These are phyloP conservation scores for Echinarachnius parma DNA, from an alignment of 53 echinoderm and acorn worm genomes.

Conservation along the genomic window DNA sequence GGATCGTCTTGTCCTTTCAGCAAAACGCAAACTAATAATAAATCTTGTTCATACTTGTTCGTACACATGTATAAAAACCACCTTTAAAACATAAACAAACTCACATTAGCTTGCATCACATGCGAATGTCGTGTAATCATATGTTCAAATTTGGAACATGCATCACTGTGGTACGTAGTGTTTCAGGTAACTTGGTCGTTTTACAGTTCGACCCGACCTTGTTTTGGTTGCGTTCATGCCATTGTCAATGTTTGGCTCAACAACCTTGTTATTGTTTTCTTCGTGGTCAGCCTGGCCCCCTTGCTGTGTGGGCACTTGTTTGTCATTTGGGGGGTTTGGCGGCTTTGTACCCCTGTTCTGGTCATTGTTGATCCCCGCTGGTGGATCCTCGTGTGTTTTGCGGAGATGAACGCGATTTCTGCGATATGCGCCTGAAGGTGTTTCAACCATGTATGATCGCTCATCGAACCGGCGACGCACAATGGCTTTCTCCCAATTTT, in stretches of 20 bases:
- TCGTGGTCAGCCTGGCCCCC: not conserved
- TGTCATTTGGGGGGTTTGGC: not conserved
- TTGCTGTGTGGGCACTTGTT: not conserved
- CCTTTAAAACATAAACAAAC: too few relatives aligned
- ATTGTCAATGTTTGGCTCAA: not conserved
- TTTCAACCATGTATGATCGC: conserved; percentile 54
- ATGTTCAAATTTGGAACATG: too few relatives aligned
- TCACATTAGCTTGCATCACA: too few relatives aligned
- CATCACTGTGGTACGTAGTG: conserved; percentile 9
- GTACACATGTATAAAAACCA: too few relatives aligned
- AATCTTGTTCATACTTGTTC: too few relatives aligned
- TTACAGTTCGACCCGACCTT: conserved; percentile 2
- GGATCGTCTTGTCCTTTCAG: too few relatives aligned
- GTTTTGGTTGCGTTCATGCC: not conserved
- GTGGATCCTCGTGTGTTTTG: not conserved
- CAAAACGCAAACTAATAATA: too few relatives aligned
- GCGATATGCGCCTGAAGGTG: conserved; percentile 27
- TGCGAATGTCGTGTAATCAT: too few relatives aligned
- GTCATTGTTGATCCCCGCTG: conserved; percentile 2
- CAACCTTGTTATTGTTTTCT: not conserved
- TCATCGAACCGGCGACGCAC: conserved; percentile 36
- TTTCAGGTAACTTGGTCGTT: conserved; percentile 4
- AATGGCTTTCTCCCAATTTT: conserved; percentile 31
- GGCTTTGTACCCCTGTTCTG: not conserved
- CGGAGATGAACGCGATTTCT: conserved; percentile 34